Evolutionary conservation across 1,140 invertebrate species (phyloP).

Genomic region (Trachelipus rathkii): DNA sequence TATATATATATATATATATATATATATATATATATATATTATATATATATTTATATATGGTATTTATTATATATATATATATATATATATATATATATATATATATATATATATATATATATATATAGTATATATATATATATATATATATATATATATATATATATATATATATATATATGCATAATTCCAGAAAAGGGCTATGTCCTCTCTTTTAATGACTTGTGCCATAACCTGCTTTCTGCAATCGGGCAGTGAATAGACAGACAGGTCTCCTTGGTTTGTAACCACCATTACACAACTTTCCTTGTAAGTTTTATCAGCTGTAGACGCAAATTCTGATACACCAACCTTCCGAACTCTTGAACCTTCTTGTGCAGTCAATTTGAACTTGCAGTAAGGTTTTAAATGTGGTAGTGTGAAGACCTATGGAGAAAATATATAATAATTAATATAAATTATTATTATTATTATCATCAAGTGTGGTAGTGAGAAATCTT

Average conservation of each 20-base stretch:
- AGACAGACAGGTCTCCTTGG: slow-evolving; percentile 83
- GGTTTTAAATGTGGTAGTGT: slow-evolving; percentile 88
- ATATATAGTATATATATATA: no score
- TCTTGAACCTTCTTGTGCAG: slow-evolving; percentile 85
- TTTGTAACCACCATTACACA: slow-evolving; percentile 88
- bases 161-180: no score
- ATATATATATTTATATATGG: no score
- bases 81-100: no score
- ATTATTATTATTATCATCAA: no score
- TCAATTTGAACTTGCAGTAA: slow-evolving; percentile 91
- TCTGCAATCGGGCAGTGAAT: slow-evolving; percentile 80
- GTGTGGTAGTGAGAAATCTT: no score
- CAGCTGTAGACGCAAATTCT: slow-evolving; percentile 63
- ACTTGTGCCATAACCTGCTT: slow-evolving; percentile 74
- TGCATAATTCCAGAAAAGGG: slow-evolving; percentile 57
- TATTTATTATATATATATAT: no score
- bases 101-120: no score
- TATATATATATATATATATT: no score
- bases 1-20: no score
- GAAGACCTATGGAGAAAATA: slow-evolving; percentile 63
- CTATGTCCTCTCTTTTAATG: slow-evolving; percentile 87
- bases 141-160: no score
- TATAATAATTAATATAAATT: no score
- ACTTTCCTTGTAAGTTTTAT: slow-evolving; percentile 61
- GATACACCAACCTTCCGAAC: slow-evolving; percentile 80